Conservation (phyloP, 2,113 vertebrate species). For the Pogonocichla stellata region DNA sequence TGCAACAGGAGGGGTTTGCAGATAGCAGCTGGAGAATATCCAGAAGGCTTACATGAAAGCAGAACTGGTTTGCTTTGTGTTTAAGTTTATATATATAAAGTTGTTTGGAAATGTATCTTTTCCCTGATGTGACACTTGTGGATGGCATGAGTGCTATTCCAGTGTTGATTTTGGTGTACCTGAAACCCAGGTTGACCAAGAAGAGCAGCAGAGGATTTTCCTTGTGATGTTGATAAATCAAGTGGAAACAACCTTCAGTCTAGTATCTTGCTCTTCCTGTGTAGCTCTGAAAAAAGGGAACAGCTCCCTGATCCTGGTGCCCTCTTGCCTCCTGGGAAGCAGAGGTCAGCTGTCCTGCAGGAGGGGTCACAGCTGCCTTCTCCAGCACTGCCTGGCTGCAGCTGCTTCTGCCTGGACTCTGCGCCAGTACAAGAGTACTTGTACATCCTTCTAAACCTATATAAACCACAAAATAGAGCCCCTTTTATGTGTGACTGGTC, state of each 20-base stretch:
- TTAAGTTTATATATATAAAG: neutral
- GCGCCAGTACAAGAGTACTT: too few relatives aligned
- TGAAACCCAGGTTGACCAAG: neutral
- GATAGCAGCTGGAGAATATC: neutral
- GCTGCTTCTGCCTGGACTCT: neutral
- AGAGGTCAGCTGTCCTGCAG: neutral
- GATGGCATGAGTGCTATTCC: neutral
- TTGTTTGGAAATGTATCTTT: neutral
- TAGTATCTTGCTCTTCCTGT: fast-evolving
- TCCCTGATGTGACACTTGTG: neutral
- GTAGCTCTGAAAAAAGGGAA: neutral
- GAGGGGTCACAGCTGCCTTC: fast-evolving
- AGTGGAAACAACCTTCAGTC: neutral
- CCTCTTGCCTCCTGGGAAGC: neutral
- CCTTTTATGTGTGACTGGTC: neutral
- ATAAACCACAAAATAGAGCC: neutral
- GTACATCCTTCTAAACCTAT: neutral
- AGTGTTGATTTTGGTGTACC: neutral
- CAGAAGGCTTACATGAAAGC: neutral
- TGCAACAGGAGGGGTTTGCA: neutral
- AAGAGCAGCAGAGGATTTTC: neutral
- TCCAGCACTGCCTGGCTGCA: neutral
- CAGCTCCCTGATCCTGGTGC: neutral
- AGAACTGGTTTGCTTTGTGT: neutral
- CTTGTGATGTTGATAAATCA: neutral